These are phyloP conservation scores for Drosophila basisetae DNA, from an alignment of 2,888 invertebrate species.

Conservation along the genomic window DNA sequence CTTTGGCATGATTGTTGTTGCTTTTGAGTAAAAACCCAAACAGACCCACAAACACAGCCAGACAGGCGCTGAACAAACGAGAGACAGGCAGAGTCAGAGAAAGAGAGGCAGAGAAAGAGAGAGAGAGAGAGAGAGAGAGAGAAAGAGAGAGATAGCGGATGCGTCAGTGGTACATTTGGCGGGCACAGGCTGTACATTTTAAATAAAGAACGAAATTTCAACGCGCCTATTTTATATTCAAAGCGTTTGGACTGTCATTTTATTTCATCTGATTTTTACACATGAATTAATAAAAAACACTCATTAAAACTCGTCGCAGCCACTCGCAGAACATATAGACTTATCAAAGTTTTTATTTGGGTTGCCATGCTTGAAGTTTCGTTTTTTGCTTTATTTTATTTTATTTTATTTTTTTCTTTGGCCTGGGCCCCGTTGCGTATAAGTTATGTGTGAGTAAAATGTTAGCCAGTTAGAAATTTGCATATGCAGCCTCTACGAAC, in stretches of 20 bases:
- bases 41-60: constrained; percentile 5
- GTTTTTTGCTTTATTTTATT: neutral
- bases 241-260: constrained; percentile 61
- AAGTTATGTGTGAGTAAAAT: constrained; percentile 54
- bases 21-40: constrained; percentile 25
- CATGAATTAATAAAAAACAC: constrained; percentile 72
- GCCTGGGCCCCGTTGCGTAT: constrained; percentile 33
- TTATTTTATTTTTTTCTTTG: constrained; percentile 10
- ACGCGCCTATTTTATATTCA: constrained; percentile 61
- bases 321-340: constrained; percentile 8
- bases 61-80: neutral
- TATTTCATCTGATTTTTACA: constrained; percentile 75
- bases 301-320: constrained; percentile 49
- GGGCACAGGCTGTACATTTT: constrained; percentile 16
- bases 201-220: constrained; percentile 19
- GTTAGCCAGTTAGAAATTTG: constrained; percentile 71
- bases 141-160: neutral
- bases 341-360: constrained; percentile 16
- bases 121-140: neutral
- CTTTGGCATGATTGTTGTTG: constrained; percentile 25
- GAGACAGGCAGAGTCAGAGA: neutral
- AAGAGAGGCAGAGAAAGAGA: neutral
- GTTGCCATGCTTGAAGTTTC: constrained; percentile 17
- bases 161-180: constrained; percentile 2
- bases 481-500: constrained; percentile 42